Base-by-base conservation (phyloP, 2,888 invertebrate species). In the Hecatera dysodea region DNA sequence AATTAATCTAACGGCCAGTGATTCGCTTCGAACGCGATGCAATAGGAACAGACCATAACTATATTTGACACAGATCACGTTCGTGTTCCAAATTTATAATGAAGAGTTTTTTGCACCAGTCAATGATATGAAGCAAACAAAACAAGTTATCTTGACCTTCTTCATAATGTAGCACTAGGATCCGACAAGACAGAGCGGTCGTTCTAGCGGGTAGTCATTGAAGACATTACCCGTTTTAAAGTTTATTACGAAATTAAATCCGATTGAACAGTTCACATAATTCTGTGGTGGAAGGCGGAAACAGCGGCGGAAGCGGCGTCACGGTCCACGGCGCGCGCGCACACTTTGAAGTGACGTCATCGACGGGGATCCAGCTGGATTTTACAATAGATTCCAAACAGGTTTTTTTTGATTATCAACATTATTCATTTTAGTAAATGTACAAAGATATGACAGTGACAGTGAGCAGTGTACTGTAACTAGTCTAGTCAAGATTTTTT, bases 281-380 rank as follows among this genome's bases (percentile, higher is more conserved):
- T 92, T 88, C 90, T 88, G 91, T 88, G 89, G 91, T 91, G 89
- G 93, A 92, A 92, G 94, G 93, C 95, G 95, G 95, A 96, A 95
- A 91, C 89, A 87, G 83, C 90, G 87, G 89, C 95, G 95, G 95
- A 95, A 95, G 90, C 93, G 90, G 91, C 91, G 94, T 94, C 93
- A 94, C 88, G 95, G 94, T 93, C 92, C 89, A 89, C 84, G 86
- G 90, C 87, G 89, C 91, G 86, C 89, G 91, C 91, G 92, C 89
- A 86, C 89, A 85, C 89, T 90, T 89, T 90, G 88, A 89, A 87
- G 90, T 94, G 93, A 94, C 94, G 93, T 93, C 93, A 93, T 77
- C 75, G 50, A 74, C 82, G 79, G 87, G 85, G 89, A 88, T 87
- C 89, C 87, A 85, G 86, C 83, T 86, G 83, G 83, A 80, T 81